A percentile compares a stretch with the other conserved stretches of the same genome.
Conservation (phyloP, 2,113 vertebrate species). For the Drymodes brunneopygia region DNA sequence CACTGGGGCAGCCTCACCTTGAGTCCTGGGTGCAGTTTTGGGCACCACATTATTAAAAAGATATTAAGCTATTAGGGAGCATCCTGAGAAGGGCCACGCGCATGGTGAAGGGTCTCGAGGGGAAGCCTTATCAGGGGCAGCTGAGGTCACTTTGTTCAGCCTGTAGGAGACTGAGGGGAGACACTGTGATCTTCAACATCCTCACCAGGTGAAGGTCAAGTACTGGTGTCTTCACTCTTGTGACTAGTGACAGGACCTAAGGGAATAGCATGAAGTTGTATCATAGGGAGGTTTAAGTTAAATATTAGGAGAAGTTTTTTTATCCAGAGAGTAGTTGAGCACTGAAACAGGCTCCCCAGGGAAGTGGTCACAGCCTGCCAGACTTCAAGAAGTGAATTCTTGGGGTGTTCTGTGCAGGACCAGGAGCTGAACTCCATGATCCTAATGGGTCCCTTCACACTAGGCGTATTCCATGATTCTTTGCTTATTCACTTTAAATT, state of each 20-base stretch:
- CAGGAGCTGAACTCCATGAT: background rate
- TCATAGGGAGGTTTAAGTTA: background rate
- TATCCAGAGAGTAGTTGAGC: background rate
- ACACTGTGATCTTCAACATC: background rate
- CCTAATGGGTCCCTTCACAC: background rate
- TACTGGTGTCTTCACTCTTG: background rate
- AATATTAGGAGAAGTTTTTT: background rate
- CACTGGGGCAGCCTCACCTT: background rate
- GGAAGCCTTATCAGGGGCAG: background rate
- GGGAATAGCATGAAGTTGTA: background rate
- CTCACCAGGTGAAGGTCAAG: background rate
- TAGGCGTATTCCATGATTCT: background rate
- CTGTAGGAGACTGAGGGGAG: background rate
- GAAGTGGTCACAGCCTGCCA: background rate
- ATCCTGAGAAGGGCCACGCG: fast-evolving
- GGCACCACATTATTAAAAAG: background rate
- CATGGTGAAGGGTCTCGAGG: background rate
- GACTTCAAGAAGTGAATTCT: background rate
- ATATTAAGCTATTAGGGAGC: background rate
- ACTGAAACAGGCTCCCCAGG: background rate
- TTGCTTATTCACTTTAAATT: background rate
- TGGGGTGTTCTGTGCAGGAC: background rate
- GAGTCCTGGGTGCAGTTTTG: background rate
- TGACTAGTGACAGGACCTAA: background rate
- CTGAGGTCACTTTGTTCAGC: background rate